These are phyloP conservation scores for Chrysolina oricalcia DNA, from an alignment of 2,888 invertebrate genomes.

Conservation along the genomic window DNA sequence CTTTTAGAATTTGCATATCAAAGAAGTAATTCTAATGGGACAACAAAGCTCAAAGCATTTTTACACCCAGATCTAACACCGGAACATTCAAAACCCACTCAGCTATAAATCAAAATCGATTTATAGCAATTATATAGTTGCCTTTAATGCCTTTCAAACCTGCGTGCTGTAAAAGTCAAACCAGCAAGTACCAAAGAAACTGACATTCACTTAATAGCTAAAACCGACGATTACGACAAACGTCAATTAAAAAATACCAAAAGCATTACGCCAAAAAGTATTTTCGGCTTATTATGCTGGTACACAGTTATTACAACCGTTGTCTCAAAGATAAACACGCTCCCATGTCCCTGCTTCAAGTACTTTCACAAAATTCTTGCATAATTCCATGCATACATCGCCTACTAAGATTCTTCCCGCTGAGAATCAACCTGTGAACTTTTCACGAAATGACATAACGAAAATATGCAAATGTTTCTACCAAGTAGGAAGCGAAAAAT, in stretches of 20 bases:
- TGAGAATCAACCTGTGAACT: slow-evolving; percentile 1
- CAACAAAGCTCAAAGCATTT: not conserved
- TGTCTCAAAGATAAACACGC: slow-evolving; percentile 16
- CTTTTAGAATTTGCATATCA: not conserved
- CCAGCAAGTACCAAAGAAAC: not conserved
- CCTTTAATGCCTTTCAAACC: slow-evolving; percentile 2
- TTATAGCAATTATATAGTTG: not conserved
- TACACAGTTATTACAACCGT: slow-evolving; percentile 24
- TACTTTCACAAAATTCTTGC: slow-evolving; percentile 36
- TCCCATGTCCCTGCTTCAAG: slow-evolving; percentile 2
- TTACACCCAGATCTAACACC: not conserved
- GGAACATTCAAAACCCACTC: slow-evolving; percentile 1
- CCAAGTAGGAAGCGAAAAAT: not conserved
- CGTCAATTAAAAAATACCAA: not conserved
- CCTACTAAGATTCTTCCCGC: not conserved
- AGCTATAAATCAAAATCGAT: slow-evolving; percentile 11
- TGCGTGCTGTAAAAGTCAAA: slow-evolving; percentile 10
- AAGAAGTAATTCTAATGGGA: not conserved
- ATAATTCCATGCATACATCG: slow-evolving; percentile 16
- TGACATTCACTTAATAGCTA: not conserved
- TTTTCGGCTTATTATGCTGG: slow-evolving; percentile 15
- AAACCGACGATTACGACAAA: not conserved
- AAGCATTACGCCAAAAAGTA: not conserved
- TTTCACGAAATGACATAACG: slow-evolving; percentile 17
- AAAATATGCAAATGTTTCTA: slow-evolving; percentile 7